Evolutionary conservation across 2,113 vertebrate genomes (phyloP), one percentile per base, ranked within the genome.

Genomic region (Phrynosoma platyrhinos): DNA sequence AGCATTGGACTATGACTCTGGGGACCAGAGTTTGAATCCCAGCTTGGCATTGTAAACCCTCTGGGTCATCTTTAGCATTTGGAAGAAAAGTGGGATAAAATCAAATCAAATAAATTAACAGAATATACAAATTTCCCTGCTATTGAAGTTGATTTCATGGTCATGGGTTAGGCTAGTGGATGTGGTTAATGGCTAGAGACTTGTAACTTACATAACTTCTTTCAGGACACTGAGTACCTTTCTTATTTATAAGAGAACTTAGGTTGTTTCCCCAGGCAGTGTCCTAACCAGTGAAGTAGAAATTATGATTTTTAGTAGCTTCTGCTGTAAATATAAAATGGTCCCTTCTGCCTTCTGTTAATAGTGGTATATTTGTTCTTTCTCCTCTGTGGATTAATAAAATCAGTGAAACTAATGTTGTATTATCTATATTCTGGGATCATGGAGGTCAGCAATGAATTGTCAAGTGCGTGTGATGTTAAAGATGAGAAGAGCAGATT

Each of bases 181-280:
- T 58, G 30, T 1, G 42, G 64, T 8, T 64, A 69, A 8, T 32
- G 12, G 13, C 4, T 52, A 68, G 27, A 40, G 66, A 21, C 5
- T 12, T 68, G 27, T 36, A 30, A 68, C 25, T 27, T 27, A 42
- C 74, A 87, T 87, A 91, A 30, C 82, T 88, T 89, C 89, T 64
- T 14, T 47, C 0, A 9, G 69, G 58, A 23, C 10, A 77, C 74
- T 87, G 84, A 87, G 86, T 84, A 76, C 82, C 0, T 79, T 87
- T 62, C 25, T 87, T 47, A 36, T 82, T 76, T 27, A 55, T 69
- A 89, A 74, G 53, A 85, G 72, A 20, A 85, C 85, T 89, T 91
- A 71, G 78, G 30, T 58, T 89, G 69, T 79, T 90, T 66, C 66
- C 62, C 16, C 88, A 62, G 69, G 75, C 82, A 92, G 58, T 79